Evolutionary conservation across 2,888 invertebrate genomes (phyloP).

Genomic region (Ischnura elegans): DNA sequence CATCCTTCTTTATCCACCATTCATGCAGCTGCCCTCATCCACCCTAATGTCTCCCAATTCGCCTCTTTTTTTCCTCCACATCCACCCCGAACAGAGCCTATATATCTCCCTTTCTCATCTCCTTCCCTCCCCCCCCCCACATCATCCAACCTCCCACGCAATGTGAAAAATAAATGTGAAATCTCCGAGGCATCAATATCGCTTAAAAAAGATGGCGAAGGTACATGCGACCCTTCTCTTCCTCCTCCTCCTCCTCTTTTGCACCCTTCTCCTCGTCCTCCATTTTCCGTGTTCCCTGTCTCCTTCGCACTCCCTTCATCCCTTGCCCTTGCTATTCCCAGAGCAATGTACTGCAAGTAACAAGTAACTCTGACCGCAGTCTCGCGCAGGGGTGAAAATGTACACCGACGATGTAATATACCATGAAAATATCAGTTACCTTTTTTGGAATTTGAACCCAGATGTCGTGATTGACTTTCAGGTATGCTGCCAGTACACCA

Average conservation of each 20-base stretch:
- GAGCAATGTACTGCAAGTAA: too few relatives aligned
- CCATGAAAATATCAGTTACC: too few relatives aligned
- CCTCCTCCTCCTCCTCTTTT: background rate
- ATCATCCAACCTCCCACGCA: too few relatives aligned
- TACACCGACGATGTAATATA: too few relatives aligned
- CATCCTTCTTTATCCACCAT: background rate
- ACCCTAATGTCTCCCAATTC: constrained; percentile 18
- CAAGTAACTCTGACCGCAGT: too few relatives aligned
- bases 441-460: too few relatives aligned
- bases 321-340: background rate
- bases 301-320: background rate
- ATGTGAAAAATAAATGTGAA: background rate
- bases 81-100: background rate
- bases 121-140: too few relatives aligned
- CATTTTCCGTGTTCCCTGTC: background rate
- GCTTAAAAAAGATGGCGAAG: background rate
- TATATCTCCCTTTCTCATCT: background rate
- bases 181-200: constrained; percentile 27
- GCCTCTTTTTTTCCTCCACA: background rate
- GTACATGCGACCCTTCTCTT: background rate
- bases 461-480: too few relatives aligned
- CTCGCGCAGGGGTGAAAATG: too few relatives aligned
- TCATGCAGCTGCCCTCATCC: background rate
- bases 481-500: too few relatives aligned
- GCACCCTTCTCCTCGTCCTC: background rate